These are phyloP conservation scores for Lycocorax pyrrhopterus DNA, from an alignment of 2,113 vertebrate genomes.

Conservation along the genomic window DNA sequence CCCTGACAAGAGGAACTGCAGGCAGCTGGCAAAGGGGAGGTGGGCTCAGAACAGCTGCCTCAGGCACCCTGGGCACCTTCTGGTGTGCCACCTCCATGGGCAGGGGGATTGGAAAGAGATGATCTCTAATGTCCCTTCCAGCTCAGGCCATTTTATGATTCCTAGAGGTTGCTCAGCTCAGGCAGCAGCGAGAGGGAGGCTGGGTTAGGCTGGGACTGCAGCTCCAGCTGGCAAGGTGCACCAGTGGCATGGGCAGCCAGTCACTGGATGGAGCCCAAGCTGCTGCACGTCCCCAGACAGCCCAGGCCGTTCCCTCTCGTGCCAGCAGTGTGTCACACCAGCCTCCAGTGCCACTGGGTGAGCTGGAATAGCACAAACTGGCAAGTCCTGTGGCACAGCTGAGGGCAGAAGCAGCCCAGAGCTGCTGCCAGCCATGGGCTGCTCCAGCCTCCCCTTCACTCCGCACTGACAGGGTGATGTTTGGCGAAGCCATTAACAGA, in stretches of 20 bases:
- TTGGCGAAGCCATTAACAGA: background rate
- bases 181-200: rapidly evolving
- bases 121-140: background rate
- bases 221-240: background rate
- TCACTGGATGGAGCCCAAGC: background rate
- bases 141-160: background rate
- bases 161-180: background rate
- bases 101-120: background rate
- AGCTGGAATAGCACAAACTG: rapidly evolving
- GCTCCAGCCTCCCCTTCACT: background rate
- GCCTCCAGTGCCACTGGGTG: background rate
- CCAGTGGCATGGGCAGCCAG: rapidly evolving
- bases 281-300: background rate
- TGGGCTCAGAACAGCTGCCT: background rate
- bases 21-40: background rate
- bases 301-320: too few species aligned
- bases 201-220: background rate
- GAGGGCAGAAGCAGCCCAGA: background rate
- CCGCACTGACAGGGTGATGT: background rate
- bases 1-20: background rate
- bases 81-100: too few species aligned
- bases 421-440: background rate
- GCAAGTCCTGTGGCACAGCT: rapidly evolving
- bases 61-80: background rate
- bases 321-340: rapidly evolving